A percentile compares a stretch with the other conserved stretches of the same genome.
Evolutionary conservation across 2,888 invertebrate species (phyloP).

Genomic region (Galeruca laticollis): DNA sequence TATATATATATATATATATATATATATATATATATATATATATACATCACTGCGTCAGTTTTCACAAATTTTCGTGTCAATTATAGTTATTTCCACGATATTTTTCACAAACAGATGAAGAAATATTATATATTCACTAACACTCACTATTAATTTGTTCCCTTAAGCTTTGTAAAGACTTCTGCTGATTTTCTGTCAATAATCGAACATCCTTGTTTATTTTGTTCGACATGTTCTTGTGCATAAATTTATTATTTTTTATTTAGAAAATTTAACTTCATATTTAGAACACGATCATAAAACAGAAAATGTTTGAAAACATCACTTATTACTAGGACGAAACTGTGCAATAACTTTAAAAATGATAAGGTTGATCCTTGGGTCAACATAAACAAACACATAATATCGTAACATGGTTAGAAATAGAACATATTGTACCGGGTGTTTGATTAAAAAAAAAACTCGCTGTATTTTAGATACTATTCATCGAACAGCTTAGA

Average conservation of each 20-base stretch:
- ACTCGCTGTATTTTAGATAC: too few species aligned
- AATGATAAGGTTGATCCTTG: background rate
- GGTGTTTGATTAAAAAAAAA: too few species aligned
- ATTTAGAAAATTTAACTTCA: too few species aligned
- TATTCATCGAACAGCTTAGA: too few species aligned
- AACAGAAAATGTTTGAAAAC: too few species aligned
- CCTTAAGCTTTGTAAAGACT: constrained; percentile 1
- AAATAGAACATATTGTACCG: too few species aligned
- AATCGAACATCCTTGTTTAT: background rate
- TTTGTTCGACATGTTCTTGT: background rate
- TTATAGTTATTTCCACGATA: too few species aligned
- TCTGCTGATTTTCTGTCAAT: constrained; percentile 2
- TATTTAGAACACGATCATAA: too few species aligned
- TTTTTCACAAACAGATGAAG: background rate
- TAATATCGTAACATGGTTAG: background rate
- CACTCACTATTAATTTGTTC: constrained; percentile 1
- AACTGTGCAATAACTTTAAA: background rate
- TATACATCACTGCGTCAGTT: too few species aligned
- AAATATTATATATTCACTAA: background rate
- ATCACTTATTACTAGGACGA: background rate
- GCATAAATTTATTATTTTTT: background rate
- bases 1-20: too few species aligned
- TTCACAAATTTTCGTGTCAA: too few species aligned
- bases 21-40: too few species aligned
- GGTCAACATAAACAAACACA: background rate